These are phyloP conservation scores for Halcyon smyrnensis DNA, from an alignment of 2,797 vertebrate species.

Conservation along the genomic window DNA sequence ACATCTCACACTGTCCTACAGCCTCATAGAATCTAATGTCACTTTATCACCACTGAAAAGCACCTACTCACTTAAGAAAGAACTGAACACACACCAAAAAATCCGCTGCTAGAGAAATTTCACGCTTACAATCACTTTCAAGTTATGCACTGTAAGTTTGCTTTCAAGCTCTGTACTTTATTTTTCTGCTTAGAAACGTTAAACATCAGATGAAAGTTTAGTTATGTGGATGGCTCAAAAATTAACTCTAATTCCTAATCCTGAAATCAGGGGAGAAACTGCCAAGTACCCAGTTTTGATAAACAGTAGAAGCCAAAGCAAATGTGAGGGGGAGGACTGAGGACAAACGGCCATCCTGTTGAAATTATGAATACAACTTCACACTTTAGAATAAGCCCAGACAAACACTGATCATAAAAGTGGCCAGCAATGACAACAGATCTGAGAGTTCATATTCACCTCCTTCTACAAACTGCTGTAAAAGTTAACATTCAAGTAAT, in stretches of 20 bases:
- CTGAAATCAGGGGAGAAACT: background rate
- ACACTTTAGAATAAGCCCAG: background rate
- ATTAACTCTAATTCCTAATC: background rate
- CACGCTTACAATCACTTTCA: background rate
- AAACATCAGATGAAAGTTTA: background rate
- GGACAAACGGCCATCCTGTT: background rate
- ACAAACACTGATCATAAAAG: slow-evolving; percentile 3
- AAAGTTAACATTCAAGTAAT: slow-evolving; percentile 51
- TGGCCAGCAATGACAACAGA: background rate
- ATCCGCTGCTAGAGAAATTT: background rate
- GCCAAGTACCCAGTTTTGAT: background rate
- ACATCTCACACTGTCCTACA: background rate
- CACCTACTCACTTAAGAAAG: background rate
- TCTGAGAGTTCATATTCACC: slow-evolving; percentile 8
- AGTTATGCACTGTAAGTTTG: background rate
- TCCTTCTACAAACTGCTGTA: slow-evolving; percentile 26
- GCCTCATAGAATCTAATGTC: background rate
- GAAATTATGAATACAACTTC: background rate
- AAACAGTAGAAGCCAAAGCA: background rate
- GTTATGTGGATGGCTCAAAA: background rate
- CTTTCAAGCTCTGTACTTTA: background rate
- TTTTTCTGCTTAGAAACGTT: background rate
- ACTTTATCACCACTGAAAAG: background rate
- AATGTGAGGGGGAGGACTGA: background rate
- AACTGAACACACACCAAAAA: background rate